phyloP scores from a whole-genome alignment of 2,113 vertebrate genomes.

The Vireo altiloquus region DNA sequence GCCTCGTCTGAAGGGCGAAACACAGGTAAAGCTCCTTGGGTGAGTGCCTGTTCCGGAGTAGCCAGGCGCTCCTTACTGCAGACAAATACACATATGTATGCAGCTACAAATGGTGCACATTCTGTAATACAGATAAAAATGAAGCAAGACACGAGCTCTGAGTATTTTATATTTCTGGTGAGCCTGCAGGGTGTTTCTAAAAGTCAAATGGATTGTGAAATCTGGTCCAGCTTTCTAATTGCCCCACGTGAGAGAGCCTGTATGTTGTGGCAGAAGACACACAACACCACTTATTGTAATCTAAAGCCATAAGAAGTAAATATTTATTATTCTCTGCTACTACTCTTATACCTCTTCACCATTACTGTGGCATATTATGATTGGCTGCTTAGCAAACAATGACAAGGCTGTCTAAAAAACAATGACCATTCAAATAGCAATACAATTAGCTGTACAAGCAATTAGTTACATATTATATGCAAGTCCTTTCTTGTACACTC shows the following conservation, averaged over 20 bases:
- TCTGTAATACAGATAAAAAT: background rate
- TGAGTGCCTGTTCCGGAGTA: background rate
- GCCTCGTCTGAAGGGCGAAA: background rate
- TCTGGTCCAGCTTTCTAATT: background rate
- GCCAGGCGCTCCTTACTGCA: background rate
- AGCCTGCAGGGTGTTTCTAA: background rate
- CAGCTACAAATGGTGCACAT: background rate
- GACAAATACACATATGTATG: rapidly evolving
- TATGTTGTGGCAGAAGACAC: too few species aligned
- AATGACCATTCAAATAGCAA: too few species aligned
- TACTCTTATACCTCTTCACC: too few species aligned
- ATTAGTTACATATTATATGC: too few species aligned
- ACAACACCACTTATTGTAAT: too few species aligned
- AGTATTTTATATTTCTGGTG: background rate
- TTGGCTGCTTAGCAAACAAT: too few species aligned
- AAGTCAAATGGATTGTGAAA: background rate
- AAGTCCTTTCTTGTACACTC: too few species aligned
- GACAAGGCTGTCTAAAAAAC: too few species aligned
- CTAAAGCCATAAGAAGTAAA: too few species aligned
- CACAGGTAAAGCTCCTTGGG: background rate
- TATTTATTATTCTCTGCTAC: too few species aligned
- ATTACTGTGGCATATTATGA: too few species aligned
- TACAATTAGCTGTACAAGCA: too few species aligned
- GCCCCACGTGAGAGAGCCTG: background rate
- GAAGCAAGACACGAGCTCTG: background rate